Conservation (phyloP, 2,888 invertebrate genomes). For the Spicauda simplicius region DNA sequence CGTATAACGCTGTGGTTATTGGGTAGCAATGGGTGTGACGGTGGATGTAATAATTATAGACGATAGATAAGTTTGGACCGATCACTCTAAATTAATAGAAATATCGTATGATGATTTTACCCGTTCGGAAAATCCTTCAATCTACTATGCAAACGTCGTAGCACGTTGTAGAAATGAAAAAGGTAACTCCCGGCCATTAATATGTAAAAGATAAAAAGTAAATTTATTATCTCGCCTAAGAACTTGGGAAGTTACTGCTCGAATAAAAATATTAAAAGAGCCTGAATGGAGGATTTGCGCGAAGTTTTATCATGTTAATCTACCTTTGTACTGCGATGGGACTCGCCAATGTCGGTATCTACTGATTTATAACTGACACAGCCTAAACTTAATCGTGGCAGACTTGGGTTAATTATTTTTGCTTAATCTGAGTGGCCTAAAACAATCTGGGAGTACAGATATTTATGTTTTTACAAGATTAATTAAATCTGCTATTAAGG, state of each 20-base stretch:
- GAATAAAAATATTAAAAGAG: constrained; percentile 45
- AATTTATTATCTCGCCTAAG: constrained; percentile 49
- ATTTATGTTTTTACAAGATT: too few relatives aligned
- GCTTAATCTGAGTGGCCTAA: neutral
- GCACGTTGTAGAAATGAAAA: constrained; percentile 32
- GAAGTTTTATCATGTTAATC: constrained; percentile 49
- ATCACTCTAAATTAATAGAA: too few relatives aligned
- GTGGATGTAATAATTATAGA: too few relatives aligned
- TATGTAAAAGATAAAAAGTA: constrained; percentile 50
- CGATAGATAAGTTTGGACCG: too few relatives aligned
- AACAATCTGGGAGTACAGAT: too few relatives aligned
- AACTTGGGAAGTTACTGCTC: constrained; percentile 42
- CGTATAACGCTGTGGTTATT: too few relatives aligned
- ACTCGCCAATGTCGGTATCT: constrained; percentile 24
- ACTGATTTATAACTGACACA: constrained; percentile 28
- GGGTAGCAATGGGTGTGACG: too few relatives aligned
- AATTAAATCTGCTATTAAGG: too few relatives aligned
- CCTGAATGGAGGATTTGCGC: constrained; percentile 40
- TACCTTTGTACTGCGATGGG: constrained; percentile 37
- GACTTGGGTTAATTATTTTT: constrained; percentile 25
- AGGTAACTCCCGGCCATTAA: constrained; percentile 43
- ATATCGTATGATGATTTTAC: neutral
- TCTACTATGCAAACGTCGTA: constrained; percentile 23
- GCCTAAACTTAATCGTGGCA: constrained; percentile 10
- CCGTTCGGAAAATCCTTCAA: constrained; percentile 20